Evolutionary conservation across 1,140 invertebrate genomes (phyloP), one percentile per base, ranked within the genome.

Genomic region (Euschistus heros): DNA sequence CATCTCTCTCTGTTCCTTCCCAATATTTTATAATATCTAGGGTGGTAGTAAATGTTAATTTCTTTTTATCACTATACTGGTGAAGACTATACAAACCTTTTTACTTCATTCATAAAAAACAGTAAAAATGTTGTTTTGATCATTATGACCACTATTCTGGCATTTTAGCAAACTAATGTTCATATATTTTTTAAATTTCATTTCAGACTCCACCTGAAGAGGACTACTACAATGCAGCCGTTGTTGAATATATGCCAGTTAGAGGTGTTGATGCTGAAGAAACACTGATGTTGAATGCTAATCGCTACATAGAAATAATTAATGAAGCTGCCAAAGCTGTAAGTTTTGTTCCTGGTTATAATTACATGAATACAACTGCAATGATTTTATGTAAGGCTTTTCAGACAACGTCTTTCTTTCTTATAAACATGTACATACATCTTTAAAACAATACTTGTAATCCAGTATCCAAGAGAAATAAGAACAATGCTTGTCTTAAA

Each of bases 221-320:
- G 20, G 60, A 37, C 8, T 62, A 44, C 22, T 62, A 62, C 60
- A 2, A 20, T 33, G 60, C 60, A 18, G 27, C 60, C 1, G 60
- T 62, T 17, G 60, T 62, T 6, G 60, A 62, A 27, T 62, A 62
- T 44, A 17, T 18, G 14, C 18, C 18, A 37, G 10, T 33, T 5
- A 62, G 4, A 20, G 20, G 14, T 15, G 6, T 0, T 13, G 18
- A 33, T 15, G 37, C 27, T 33, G n/a, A 62, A 18, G 60, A 62
- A n/a, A 37, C 26, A 6, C 18, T 62, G 7, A 62, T 5, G 33
- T 18, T 17, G 6, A 62, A 62, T 33, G 60, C 42, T 44, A n/a
- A 62, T 20, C 14, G 17, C 1, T 62, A 44, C 20, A 14, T 44
- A 17, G 26, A 33, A 18, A 33, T 33, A 6, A 22, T 62, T 44